These are phyloP conservation scores for Phasia obesa DNA, from an alignment of 2,888 invertebrate genomes.

Conservation along the genomic window DNA sequence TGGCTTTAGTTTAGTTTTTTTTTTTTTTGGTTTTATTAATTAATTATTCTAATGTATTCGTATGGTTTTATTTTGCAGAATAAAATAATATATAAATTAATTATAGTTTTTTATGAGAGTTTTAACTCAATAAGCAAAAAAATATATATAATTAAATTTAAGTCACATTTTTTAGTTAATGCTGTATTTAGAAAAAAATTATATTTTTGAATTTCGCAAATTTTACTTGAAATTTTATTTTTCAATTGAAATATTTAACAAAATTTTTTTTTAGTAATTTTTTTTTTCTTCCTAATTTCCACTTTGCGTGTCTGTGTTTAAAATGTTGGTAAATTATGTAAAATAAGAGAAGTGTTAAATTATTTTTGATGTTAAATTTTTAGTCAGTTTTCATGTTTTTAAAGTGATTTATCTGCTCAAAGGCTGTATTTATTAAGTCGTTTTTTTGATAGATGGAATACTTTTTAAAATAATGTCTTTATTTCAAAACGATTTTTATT, in stretches of 20 bases:
- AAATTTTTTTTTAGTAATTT: not conserved
- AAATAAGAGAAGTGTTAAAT: slow-evolving; percentile 46
- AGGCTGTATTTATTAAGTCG: slow-evolving; percentile 18
- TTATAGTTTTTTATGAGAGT: not conserved
- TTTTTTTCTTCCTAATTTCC: slow-evolving; percentile 11
- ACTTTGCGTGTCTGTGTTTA: slow-evolving; percentile 39
- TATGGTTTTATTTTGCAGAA: not conserved
- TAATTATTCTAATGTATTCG: slow-evolving; percentile 3
- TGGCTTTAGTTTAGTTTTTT: not conserved
- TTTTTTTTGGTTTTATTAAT: not conserved
- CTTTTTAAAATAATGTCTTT: slow-evolving; percentile 23
- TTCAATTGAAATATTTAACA: not conserved
- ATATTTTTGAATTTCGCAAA: not conserved
- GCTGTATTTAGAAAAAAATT: too few relatives aligned
- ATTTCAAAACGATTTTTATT: not conserved
- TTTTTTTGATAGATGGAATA: slow-evolving; percentile 28
- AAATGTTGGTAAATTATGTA: slow-evolving; percentile 12
- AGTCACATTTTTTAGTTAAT: not conserved
- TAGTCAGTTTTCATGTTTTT: slow-evolving; percentile 31
- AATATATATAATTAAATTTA: not conserved
- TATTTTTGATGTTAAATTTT: slow-evolving; percentile 30
- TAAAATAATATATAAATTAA: too few relatives aligned
- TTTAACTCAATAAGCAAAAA: not conserved
- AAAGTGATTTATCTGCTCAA: slow-evolving; percentile 44
- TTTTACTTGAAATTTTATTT: not conserved